These are phyloP conservation scores for Catharus fuscescens DNA, from an alignment of 2,113 vertebrate genomes.

Conservation along the genomic window DNA sequence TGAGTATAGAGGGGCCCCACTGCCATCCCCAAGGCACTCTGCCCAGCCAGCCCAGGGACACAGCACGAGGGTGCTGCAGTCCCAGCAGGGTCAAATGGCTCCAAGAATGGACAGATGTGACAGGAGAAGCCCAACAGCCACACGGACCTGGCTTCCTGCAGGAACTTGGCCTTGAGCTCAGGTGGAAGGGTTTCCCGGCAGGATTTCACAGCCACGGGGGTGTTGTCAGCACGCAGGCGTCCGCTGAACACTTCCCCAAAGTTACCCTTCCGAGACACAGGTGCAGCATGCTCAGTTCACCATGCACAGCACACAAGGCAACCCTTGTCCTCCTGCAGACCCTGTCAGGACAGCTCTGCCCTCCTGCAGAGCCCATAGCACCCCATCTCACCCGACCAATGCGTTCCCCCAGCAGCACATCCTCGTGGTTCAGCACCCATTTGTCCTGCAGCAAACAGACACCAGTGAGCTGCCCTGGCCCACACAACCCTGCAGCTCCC, in stretches of 20 bases:
- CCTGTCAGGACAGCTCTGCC: not conserved
- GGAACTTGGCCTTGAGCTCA: slow-evolving; percentile 92
- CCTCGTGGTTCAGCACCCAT: slow-evolving; percentile 94
- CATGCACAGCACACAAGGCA: not conserved
- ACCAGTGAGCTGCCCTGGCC: not conserved
- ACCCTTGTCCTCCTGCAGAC: not conserved
- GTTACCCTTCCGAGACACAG: slow-evolving; percentile 82
- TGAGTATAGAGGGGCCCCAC: fast-evolving
- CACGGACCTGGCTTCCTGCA: slow-evolving; percentile 92
- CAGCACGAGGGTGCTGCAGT: fast-evolving
- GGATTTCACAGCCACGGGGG: slow-evolving; percentile 89
- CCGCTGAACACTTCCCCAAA: slow-evolving; percentile 96
- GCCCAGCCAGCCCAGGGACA: fast-evolving
- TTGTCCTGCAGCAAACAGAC: slow-evolving; percentile 83
- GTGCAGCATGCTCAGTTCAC: not conserved
- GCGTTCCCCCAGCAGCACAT: slow-evolving; percentile 88
- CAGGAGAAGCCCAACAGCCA: fast-evolving
- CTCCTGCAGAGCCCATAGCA: not conserved
- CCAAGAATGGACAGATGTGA: fast-evolving
- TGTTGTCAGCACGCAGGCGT: slow-evolving; percentile 85
- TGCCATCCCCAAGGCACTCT: not conserved
- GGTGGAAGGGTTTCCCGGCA: slow-evolving; percentile 90
- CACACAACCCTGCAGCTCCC: not conserved
- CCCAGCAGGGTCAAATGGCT: not conserved
- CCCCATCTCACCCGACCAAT: slow-evolving; percentile 87